Base-by-base conservation (phyloP, 2,888 invertebrate genomes). In the Ephialtes manifestator region DNA sequence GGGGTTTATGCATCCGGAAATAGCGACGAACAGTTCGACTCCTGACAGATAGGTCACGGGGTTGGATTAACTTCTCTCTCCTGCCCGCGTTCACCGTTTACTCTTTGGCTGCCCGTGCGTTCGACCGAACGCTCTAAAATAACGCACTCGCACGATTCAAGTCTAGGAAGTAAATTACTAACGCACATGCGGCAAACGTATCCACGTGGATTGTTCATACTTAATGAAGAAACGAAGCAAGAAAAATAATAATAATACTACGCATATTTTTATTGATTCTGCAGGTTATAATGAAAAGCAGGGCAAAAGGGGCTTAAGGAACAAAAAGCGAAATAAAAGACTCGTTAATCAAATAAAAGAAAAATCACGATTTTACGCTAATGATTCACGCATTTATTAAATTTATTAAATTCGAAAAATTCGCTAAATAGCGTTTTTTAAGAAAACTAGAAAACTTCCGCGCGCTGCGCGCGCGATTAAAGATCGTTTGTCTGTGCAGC, bases 21-120 rank as follows among this genome's bases (percentile, higher is more conserved):
- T 91, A 90, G 90, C 91, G 79, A 68, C 86, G 28, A 90, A 89
- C 86, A 84, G 81, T 89, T 90, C 89, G 88, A 90, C 90, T 87
- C 82, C 77, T 86, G 88, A 90, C 90, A 90, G 91, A 90, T 91
- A 88, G 90, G 91, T 90, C 90, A 91, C 89, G 90, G 88, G 92
- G 89, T 90, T 89, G 89, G 87, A 88, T 90, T 89, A 89, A 88
- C 88, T 88, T 87, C 86, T 87, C 86, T 78, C 86, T 87, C 67
- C 83, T 35, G 46, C 58, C 55, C 46, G 43, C n/a, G 43, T 28
- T 11, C 13, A 28, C 46, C 58, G 13, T n/a, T 55, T 20, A 18
- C 43, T 28, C 58, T 13, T 1, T 60, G 4, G 55, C 13, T 58
- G 43, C 39, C 31, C 15, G 46, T 46, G 28, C 43, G 43, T 43